Evolutionary conservation across 2,113 vertebrate species (phyloP).

Genomic region (Ctenomys sociabilis): DNA sequence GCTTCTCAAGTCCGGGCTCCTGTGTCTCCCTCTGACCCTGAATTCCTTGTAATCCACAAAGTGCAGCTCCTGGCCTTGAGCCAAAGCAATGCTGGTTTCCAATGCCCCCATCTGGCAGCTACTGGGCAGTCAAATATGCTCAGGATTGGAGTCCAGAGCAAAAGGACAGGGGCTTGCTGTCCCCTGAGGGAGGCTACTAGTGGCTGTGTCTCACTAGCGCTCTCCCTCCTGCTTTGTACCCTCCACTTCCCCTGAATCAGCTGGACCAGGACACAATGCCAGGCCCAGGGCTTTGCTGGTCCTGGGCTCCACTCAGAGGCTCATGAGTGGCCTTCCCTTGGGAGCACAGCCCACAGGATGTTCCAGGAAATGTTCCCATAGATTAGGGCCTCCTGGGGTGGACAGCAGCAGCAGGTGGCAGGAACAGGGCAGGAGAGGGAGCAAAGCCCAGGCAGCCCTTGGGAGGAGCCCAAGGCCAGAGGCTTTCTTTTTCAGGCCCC

Average conservation of each 20-base stretch:
- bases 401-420: conserved; percentile 66
- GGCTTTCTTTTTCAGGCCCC: not conserved
- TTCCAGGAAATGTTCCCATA: conserved; percentile 66
- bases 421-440: conserved; percentile 54
- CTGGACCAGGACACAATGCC: not conserved
- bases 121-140: conserved; percentile 31
- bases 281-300: conserved; percentile 19
- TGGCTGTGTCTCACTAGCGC: not conserved
- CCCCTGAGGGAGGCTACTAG: not conserved
- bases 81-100: conserved; percentile 55
- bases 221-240: not conserved
- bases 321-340: conserved; percentile 19
- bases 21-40: conserved; percentile 40
- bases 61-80: conserved; percentile 48
- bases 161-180: not conserved
- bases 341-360: not conserved
- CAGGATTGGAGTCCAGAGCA: not conserved
- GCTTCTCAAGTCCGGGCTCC: conserved; percentile 13
- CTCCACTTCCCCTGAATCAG: not conserved
- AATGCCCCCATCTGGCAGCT: conserved; percentile 50
- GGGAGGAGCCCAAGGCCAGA: conserved; percentile 40
- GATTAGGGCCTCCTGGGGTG: conserved; percentile 55
- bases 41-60: conserved; percentile 59
- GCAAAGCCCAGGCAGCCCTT: conserved; percentile 1
- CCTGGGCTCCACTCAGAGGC: not conserved